Percentiles rank a stretch among this genome's conserved stretches.
Conservation (phyloP, 2,113 vertebrate species). For the Otocyon megalotis region DNA sequence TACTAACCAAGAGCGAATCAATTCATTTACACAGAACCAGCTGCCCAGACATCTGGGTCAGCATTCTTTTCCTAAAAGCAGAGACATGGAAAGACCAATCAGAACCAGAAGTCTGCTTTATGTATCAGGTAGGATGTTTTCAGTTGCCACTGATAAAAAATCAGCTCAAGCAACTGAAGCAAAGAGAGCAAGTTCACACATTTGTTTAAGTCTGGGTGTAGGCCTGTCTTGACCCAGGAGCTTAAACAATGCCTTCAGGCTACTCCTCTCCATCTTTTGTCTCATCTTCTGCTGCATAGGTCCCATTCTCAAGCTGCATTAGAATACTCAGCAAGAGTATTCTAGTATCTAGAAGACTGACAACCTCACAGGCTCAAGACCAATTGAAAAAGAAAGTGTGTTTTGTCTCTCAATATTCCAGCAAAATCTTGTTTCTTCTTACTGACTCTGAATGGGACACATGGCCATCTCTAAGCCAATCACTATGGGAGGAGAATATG, state of each 20-base stretch:
- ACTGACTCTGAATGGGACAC: background rate
- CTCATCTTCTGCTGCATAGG: background rate
- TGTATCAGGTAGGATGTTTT: background rate
- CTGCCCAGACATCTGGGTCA: background rate
- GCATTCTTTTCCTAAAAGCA: background rate
- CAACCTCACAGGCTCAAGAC: background rate
- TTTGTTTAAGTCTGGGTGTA: background rate
- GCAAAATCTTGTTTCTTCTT: slow-evolving; percentile 8
- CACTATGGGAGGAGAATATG: background rate
- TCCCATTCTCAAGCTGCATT: background rate
- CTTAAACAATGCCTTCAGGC: background rate
- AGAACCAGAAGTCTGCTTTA: background rate
- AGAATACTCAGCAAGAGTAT: background rate
- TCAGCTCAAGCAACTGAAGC: background rate
- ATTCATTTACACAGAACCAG: background rate
- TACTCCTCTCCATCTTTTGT: background rate
- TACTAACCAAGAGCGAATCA: background rate
- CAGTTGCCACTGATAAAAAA: background rate
- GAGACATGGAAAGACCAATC: background rate
- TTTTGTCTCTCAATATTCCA: background rate
- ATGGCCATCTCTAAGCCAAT: background rate
- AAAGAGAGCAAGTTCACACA: background rate
- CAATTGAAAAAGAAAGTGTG: background rate
- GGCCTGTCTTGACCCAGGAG: background rate
- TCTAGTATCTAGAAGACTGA: background rate